Conservation (phyloP, 2,113 vertebrate genomes). For the Aphyosemion australe region DNA sequence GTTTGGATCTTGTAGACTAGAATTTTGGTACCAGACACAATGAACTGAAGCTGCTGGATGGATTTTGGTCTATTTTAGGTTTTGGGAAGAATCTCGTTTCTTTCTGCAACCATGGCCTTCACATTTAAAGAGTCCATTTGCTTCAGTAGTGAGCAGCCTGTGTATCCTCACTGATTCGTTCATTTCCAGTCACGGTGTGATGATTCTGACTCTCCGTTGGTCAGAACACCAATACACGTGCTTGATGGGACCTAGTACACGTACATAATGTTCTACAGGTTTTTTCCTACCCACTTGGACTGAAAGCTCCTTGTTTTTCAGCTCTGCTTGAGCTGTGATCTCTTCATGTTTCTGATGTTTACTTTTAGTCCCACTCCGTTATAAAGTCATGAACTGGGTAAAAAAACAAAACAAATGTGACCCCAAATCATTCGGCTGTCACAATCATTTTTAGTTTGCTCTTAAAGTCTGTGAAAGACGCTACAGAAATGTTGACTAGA, state of each 20-base stretch:
- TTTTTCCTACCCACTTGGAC: no score
- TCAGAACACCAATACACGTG: slow-evolving; percentile 22
- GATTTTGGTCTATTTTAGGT: slow-evolving; percentile 65
- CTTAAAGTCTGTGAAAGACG: no score
- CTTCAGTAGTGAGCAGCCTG: slow-evolving; percentile 10
- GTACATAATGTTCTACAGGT: slow-evolving; percentile 11
- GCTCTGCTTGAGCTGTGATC: neutral
- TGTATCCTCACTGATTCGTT: slow-evolving; percentile 1
- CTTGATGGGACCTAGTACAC: slow-evolving; percentile 4
- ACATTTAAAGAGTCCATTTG: slow-evolving; percentile 28
- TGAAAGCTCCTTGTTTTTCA: neutral
- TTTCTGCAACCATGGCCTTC: slow-evolving; percentile 58
- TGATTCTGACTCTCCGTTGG: slow-evolving; percentile 15
- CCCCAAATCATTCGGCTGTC: neutral
- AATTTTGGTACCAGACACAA: slow-evolving; percentile 43
- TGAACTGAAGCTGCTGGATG: slow-evolving; percentile 54
- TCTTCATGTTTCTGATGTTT: neutral
- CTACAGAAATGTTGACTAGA: no score
- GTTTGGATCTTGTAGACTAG: slow-evolving; percentile 4
- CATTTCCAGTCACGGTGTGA: slow-evolving; percentile 1
- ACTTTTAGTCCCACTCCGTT: neutral
- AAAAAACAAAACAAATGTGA: neutral
- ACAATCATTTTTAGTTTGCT: no score
- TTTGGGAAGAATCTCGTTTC: slow-evolving; percentile 66
- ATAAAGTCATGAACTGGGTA: neutral